Conservation (phyloP, 2,888 invertebrate species). For the Adineta ricciae region DNA sequence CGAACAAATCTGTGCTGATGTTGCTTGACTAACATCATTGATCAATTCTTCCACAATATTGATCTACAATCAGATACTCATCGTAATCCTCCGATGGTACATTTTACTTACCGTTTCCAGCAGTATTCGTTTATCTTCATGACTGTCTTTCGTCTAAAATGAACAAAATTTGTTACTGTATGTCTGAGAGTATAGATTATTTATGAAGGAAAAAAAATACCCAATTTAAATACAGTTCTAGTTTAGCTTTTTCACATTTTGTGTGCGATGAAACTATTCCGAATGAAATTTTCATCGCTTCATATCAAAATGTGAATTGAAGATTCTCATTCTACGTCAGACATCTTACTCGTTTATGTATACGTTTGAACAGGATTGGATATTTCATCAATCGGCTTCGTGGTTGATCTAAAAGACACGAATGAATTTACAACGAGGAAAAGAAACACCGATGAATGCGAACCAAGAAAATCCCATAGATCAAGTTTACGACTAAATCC, state of each 20-base stretch:
- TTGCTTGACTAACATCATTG: constrained; percentile 50
- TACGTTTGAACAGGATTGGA: constrained; percentile 54
- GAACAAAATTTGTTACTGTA: neutral
- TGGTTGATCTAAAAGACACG: constrained; percentile 49
- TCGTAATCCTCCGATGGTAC: too few species aligned
- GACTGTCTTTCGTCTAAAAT: constrained; percentile 28
- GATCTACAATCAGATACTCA: too few species aligned
- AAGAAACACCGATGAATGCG: constrained; percentile 22
- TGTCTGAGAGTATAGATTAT: neutral
- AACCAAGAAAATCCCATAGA: constrained; percentile 54
- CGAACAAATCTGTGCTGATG: constrained; percentile 52
- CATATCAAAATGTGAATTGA: neutral
- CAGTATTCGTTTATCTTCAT: constrained; percentile 25
- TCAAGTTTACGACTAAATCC: constrained; percentile 53
- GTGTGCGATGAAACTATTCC: neutral
- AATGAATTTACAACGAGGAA: neutral
- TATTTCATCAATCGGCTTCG: constrained; percentile 55
- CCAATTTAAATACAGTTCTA: constrained; percentile 21
- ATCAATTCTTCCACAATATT: constrained; percentile 49
- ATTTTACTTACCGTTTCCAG: neutral
- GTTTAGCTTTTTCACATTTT: constrained; percentile 10
- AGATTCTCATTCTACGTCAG: neutral
- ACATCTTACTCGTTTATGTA: constrained; percentile 47
- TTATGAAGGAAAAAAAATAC: neutral
- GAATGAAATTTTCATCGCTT: neutral